Percentiles rank a stretch among this genome's conserved stretches.
phyloP scores from a whole-genome alignment of 2,888 invertebrate genomes.

The Drosophila nigritarsus region DNA sequence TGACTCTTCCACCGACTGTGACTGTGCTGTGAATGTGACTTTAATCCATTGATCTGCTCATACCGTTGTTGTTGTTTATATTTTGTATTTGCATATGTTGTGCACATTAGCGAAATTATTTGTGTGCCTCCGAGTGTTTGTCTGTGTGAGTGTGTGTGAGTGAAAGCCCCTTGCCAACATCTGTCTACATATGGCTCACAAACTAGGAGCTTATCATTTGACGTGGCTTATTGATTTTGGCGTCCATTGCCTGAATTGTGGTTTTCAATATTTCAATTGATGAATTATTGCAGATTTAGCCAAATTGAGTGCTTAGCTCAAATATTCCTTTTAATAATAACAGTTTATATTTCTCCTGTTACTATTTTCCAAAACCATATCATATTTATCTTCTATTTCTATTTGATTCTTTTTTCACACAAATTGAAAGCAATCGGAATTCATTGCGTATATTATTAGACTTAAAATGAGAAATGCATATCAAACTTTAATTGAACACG shows the following conservation, averaged over 20 bases:
- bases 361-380: neutral
- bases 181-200: conserved; percentile 47
- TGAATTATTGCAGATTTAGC: conserved; percentile 38
- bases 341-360: neutral
- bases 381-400: neutral
- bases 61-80: conserved; percentile 49
- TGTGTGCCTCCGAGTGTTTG: conserved; percentile 33
- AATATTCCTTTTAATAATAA: neutral
- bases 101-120: conserved; percentile 76
- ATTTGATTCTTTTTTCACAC: no score
- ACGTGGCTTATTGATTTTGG: conserved; percentile 24
- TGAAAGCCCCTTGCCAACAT: conserved; percentile 35
- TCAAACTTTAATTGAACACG: neutral
- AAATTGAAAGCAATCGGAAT: no score
- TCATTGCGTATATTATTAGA: neutral
- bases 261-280: conserved; percentile 28
- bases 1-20: conserved; percentile 24
- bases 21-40: conserved; percentile 32
- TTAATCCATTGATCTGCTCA: conserved; percentile 19
- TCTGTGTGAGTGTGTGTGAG: neutral
- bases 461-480: neutral
- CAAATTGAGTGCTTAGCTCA: conserved; percentile 12
- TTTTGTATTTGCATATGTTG: conserved; percentile 32
- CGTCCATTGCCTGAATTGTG: conserved; percentile 21
- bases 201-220: conserved; percentile 64